These are phyloP conservation scores for Cyprinodon tularosa DNA, from an alignment of 2,113 vertebrate genomes.

Conservation along the genomic window DNA sequence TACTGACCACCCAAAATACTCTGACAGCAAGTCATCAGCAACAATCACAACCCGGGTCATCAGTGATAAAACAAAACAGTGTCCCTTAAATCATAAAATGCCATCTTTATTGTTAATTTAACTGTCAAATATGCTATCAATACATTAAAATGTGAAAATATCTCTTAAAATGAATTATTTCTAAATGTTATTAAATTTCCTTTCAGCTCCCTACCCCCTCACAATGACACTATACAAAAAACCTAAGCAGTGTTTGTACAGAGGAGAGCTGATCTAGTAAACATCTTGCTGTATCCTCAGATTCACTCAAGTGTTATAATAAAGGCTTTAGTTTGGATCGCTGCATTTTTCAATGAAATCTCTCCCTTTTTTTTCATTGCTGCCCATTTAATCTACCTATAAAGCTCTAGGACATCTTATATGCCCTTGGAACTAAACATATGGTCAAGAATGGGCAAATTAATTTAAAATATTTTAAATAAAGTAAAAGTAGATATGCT, in stretches of 20 bases:
- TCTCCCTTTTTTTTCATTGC: conserved; percentile 18
- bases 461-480: conserved; percentile 10
- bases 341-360: conserved; percentile 18
- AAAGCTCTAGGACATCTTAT: conserved; percentile 25
- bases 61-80: too few relatives aligned
- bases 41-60: too few relatives aligned
- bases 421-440: conserved; percentile 25
- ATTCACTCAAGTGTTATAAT: conserved; percentile 10
- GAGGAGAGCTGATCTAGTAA: background rate
- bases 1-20: too few relatives aligned
- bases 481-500: background rate
- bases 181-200: too few relatives aligned
- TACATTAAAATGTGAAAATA: too few relatives aligned
- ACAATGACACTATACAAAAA: too few relatives aligned
- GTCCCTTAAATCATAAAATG: too few relatives aligned
- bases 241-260: background rate
- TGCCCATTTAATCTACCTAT: conserved; percentile 25
- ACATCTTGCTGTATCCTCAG: conserved; percentile 13
- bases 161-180: too few relatives aligned
- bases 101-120: too few relatives aligned
- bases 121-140: too few relatives aligned
- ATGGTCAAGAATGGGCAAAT: conserved; percentile 16
- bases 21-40: too few relatives aligned
- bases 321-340: conserved; percentile 1
- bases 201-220: too few relatives aligned